Conservation (phyloP, 2,888 invertebrate species). For the Dioctria linearis region DNA sequence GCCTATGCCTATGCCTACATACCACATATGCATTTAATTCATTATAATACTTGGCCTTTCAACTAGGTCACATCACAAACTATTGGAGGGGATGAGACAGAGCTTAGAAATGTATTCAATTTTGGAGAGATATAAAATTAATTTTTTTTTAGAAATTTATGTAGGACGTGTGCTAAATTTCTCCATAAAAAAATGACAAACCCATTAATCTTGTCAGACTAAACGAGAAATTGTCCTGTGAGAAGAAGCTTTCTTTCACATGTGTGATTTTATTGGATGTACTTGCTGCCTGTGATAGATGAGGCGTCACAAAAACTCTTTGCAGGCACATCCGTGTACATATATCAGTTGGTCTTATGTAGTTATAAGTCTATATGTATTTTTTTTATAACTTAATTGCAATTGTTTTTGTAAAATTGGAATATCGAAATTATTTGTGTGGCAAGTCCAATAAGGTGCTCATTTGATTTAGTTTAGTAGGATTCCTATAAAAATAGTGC, state of each 20-base stretch:
- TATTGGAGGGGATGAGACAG: background rate
- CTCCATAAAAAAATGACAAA: conserved; percentile 40
- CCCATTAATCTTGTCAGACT: conserved; percentile 47
- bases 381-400: no score
- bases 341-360: no score
- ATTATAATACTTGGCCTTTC: background rate
- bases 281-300: conserved; percentile 45
- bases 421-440: no score
- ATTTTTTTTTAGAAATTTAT: conserved; percentile 40
- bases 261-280: conserved; percentile 47
- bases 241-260: conserved; percentile 23
- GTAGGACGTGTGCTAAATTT: conserved; percentile 18
- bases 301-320: background rate
- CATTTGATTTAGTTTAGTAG: no score
- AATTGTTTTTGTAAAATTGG: no score
- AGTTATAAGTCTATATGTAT: no score
- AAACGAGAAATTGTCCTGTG: conserved; percentile 33
- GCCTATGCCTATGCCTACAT: no score
- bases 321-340: background rate
- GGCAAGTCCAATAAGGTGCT: no score
- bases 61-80: background rate
- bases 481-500: no score
- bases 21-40: background rate
- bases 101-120: background rate
- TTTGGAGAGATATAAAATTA: conserved; percentile 32